Percentiles rank a stretch among this genome's conserved stretches.
Evolutionary conservation across 2,797 vertebrate genomes (phyloP).

Genomic region (Poecile montanus): DNA sequence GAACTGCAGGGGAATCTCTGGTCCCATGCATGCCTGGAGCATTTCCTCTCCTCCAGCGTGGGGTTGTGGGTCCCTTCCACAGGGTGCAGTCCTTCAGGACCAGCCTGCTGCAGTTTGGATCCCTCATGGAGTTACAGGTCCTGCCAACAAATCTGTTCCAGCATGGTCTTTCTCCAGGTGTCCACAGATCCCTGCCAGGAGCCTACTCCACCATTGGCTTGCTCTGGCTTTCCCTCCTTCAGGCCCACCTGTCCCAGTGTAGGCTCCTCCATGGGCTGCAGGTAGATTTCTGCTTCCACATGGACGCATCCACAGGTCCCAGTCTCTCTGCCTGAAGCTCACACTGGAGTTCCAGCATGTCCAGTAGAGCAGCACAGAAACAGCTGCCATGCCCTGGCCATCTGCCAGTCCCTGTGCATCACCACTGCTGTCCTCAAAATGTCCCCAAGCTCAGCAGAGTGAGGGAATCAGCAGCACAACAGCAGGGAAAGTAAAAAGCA

Average conservation of each 20-base stretch:
- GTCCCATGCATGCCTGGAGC: background rate
- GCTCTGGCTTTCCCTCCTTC: background rate
- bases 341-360: background rate
- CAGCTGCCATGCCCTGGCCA: accelerated
- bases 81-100: background rate
- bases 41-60: background rate
- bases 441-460: background rate
- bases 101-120: background rate
- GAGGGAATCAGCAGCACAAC: background rate
- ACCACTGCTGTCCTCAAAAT: background rate
- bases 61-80: background rate
- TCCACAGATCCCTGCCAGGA: no score
- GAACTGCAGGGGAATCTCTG: background rate
- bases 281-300: background rate
- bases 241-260: background rate
- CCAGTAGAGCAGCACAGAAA: background rate
- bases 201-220: accelerated
- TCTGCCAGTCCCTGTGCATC: background rate
- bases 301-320: no score
- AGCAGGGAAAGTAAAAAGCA: background rate
- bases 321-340: background rate
- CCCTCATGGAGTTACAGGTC: background rate
- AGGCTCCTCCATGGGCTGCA: background rate
- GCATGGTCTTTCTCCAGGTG: accelerated
- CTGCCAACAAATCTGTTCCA: background rate